These are phyloP conservation scores for Byasa hedistus DNA, from an alignment of 2,888 invertebrate genomes.

Conservation along the genomic window DNA sequence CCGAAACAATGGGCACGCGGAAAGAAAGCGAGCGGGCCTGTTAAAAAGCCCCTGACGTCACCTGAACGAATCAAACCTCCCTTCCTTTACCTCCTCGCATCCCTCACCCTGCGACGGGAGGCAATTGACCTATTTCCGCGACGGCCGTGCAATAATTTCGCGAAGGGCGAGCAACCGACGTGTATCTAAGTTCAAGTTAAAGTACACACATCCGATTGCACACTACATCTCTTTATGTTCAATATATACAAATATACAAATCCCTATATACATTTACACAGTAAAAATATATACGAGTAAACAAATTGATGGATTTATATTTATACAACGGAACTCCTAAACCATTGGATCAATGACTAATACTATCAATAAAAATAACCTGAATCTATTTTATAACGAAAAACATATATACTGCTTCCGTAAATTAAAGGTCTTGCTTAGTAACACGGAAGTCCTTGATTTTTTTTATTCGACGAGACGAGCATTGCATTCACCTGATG, in stretches of 20 bases:
- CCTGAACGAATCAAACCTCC: conserved; percentile 71
- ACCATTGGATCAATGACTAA: neutral
- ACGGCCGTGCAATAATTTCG: conserved; percentile 73
- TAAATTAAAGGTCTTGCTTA: too few species aligned
- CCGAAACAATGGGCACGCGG: conserved; percentile 63
- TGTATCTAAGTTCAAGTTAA: conserved; percentile 39
- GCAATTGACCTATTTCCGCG: conserved; percentile 78
- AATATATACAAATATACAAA: too few species aligned
- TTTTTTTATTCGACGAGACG: too few species aligned
- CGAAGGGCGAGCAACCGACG: conserved; percentile 63
- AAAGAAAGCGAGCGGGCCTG: conserved; percentile 64
- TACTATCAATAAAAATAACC: neutral
- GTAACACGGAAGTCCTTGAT: too few species aligned
- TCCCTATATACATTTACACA: too few species aligned
- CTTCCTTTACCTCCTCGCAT: conserved; percentile 54
- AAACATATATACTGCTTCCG: neutral
- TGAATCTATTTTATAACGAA: neutral
- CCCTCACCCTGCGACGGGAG: conserved; percentile 59
- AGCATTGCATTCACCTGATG: too few species aligned
- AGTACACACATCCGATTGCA: conserved; percentile 15
- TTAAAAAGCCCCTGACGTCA: conserved; percentile 73
- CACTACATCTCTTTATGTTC: neutral
- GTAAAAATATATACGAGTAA: too few species aligned
- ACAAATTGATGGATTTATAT: too few species aligned
- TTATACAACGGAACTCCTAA: too few species aligned